phyloP scores from a whole-genome alignment of 1,140 invertebrate species.

The Drosophila sucinea region DNA sequence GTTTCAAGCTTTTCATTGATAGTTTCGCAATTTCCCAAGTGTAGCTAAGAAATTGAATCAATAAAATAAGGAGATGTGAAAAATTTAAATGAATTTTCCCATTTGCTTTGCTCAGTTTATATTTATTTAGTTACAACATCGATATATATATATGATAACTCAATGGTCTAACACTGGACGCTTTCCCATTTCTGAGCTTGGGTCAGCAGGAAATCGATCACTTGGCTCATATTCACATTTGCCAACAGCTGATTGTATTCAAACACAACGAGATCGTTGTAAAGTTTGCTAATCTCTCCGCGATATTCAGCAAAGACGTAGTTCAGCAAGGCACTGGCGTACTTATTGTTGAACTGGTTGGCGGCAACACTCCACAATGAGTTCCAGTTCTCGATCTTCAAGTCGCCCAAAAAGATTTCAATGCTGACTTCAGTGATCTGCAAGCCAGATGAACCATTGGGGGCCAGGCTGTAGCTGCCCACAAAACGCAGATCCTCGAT shows the following conservation, averaged over 20 bases:
- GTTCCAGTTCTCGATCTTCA: constrained; percentile 62
- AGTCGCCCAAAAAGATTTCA: constrained; percentile 52
- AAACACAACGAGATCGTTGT: constrained; percentile 39
- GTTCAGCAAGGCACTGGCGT: constrained; percentile 17
- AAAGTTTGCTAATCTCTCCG: constrained; percentile 41
- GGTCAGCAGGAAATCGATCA: constrained; percentile 31
- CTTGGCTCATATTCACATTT: constrained; percentile 40
- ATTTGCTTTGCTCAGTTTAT: constrained; percentile 7
- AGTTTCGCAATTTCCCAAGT: too few relatives aligned
- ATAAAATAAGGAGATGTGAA: too few relatives aligned
- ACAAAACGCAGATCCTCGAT: constrained; percentile 60
- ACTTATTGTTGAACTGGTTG: constrained; percentile 57
- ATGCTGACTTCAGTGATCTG: constrained; percentile 47
- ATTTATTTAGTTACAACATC: neutral
- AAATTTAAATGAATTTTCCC: too few relatives aligned
- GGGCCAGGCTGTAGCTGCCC: constrained; percentile 48
- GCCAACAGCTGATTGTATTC: constrained; percentile 40
- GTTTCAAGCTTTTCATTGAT: too few relatives aligned
- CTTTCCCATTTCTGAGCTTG: constrained; percentile 20
- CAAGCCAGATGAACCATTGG: constrained; percentile 38
- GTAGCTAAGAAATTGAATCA: too few relatives aligned
- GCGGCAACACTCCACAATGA: constrained; percentile 51
- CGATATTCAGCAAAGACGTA: constrained; percentile 28
- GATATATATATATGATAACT: too few relatives aligned
- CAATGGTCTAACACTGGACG: constrained; percentile 5